A percentile compares a stretch with the other conserved stretches of the same genome.
Conservation (phyloP, 2,888 invertebrate species). For the Opisthograptis luteolata region DNA sequence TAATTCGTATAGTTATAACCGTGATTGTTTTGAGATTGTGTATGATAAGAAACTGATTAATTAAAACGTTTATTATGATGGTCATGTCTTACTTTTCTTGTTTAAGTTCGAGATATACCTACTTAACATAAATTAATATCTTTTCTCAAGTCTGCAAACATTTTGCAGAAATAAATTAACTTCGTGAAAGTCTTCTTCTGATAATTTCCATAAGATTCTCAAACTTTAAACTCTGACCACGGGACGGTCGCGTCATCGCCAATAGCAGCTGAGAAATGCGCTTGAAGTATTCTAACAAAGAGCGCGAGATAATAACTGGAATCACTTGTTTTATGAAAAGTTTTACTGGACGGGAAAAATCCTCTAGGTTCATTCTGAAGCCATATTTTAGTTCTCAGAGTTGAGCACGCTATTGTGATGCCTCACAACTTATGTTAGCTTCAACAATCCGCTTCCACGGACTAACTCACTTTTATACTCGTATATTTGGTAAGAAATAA, state of each 20-base stretch:
- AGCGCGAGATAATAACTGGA: constrained; percentile 52
- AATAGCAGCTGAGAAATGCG: constrained; percentile 42
- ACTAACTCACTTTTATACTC: constrained; percentile 19
- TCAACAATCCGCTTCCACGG: constrained; percentile 1
- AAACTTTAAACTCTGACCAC: constrained; percentile 35
- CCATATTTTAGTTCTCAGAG: constrained; percentile 38
- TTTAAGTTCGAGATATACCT: too few relatives aligned
- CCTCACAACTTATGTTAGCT: constrained; percentile 4
- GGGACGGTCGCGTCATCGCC: constrained; percentile 39
- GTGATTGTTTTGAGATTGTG: too few relatives aligned
- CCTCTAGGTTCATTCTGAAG: constrained; percentile 44
- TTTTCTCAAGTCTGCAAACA: background rate
- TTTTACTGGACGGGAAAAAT: constrained; percentile 52
- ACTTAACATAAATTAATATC: background rate
- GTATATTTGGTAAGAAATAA: background rate
- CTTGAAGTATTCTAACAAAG: constrained; percentile 58
- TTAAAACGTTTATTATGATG: too few relatives aligned
- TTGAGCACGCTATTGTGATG: constrained; percentile 26
- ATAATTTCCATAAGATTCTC: constrained; percentile 40
- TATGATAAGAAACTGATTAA: too few relatives aligned
- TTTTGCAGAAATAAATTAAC: background rate
- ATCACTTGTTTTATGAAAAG: constrained; percentile 60
- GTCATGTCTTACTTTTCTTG: too few relatives aligned
- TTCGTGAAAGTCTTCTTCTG: constrained; percentile 1
- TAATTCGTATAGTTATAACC: too few relatives aligned